phyloP scores from a whole-genome alignment of 1,140 invertebrate genomes.

The Saccostrea cuccullata region DNA sequence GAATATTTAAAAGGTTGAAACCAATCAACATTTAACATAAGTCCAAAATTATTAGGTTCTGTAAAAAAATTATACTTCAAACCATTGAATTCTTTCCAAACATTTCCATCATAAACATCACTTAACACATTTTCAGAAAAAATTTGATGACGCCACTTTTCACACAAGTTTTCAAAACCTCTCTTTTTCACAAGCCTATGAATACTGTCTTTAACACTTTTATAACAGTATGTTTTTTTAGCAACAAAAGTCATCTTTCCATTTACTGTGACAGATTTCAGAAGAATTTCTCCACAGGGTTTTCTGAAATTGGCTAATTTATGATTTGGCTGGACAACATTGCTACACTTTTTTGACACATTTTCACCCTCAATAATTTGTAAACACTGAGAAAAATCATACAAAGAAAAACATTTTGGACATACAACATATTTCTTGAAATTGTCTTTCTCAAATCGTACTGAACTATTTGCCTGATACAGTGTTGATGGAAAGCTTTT shows the following conservation, averaged over 20 bases:
- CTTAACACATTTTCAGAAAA: background rate
- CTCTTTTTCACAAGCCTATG: background rate
- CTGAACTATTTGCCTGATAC: constrained; percentile 6
- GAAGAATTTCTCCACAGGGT: constrained; percentile 13
- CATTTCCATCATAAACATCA: background rate
- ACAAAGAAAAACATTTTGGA: constrained; percentile 23
- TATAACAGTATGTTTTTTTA: constrained; percentile 3
- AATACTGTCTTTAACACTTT: background rate
- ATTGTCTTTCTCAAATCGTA: no score
- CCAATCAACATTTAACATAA: constrained; percentile 37
- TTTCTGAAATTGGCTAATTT: constrained; percentile 19
- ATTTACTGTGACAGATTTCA: background rate
- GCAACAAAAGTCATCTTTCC: background rate
- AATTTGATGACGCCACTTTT: background rate
- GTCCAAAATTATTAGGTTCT: background rate
- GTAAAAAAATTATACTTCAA: background rate
- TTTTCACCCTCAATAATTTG: background rate
- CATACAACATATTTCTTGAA: constrained; percentile 17
- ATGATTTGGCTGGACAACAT: background rate
- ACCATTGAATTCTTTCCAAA: constrained; percentile 18
- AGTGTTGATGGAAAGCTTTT: constrained; percentile 5
- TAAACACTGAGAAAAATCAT: constrained; percentile 13
- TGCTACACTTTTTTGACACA: constrained; percentile 1
- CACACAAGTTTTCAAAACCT: constrained; percentile 4
- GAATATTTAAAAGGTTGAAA: constrained; percentile 29